Evolutionary conservation across 2,797 vertebrate species (phyloP).

Genomic region (Cheirogaleus major): DNA sequence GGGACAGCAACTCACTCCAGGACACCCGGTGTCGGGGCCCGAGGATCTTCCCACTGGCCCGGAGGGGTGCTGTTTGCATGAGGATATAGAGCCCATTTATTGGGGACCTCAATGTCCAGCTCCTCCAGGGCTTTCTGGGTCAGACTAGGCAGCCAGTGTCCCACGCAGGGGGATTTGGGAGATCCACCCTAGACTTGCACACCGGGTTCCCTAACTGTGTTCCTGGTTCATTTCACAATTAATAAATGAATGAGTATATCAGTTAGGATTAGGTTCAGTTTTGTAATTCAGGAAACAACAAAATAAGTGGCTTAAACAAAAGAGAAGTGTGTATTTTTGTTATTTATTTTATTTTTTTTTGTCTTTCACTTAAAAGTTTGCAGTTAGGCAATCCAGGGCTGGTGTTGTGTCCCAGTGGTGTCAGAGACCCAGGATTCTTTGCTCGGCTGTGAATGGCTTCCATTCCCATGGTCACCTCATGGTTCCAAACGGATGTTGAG

Average conservation of each 20-base stretch:
- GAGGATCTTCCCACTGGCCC: fast-evolving
- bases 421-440: background rate
- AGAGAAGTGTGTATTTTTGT: background rate
- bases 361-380: background rate
- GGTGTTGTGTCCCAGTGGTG: background rate
- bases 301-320: background rate
- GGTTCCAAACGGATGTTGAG: background rate
- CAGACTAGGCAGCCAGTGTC: background rate
- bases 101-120: background rate
- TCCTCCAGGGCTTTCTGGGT: background rate
- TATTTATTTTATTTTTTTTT: background rate
- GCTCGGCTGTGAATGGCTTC: background rate
- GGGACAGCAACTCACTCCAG: background rate
- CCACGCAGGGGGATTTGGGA: background rate
- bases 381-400: background rate
- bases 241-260: background rate
- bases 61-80: background rate
- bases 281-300: background rate
- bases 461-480: background rate
- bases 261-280: background rate
- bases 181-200: background rate
- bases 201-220: background rate
- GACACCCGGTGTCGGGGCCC: background rate
- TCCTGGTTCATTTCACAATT: background rate
- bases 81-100: background rate